Conservation (phyloP, 2,113 vertebrate species). For the Chiloscyllium plagiosum region DNA sequence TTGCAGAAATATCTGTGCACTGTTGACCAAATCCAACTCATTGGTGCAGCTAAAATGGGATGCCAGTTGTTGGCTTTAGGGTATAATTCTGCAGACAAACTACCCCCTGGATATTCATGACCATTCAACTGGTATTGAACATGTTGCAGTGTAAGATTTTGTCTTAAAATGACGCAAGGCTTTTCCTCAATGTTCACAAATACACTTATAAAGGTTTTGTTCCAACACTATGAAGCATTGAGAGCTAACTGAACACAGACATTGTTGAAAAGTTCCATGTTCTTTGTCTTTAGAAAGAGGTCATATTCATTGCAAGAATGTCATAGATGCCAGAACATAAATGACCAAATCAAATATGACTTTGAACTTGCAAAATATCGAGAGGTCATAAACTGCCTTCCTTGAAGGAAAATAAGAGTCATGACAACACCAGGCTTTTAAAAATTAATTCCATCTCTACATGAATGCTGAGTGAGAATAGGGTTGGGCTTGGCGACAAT, state of each 20-base stretch:
- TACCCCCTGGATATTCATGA: background rate
- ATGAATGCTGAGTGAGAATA: background rate
- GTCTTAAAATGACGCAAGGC: no score
- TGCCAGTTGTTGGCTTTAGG: background rate
- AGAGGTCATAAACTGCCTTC: background rate
- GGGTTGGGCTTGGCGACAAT: background rate
- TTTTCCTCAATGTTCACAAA: background rate
- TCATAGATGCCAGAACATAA: background rate
- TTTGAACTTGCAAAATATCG: conserved; percentile 1
- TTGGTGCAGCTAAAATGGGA: background rate
- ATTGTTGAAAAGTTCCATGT: background rate
- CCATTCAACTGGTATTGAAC: background rate
- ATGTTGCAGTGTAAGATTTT: background rate
- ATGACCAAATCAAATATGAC: background rate
- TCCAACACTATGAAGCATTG: background rate
- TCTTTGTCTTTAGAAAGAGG: background rate
- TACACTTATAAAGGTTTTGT: background rate
- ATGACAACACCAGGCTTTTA: background rate
- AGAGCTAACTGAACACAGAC: background rate
- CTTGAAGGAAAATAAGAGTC: background rate
- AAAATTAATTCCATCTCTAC: background rate
- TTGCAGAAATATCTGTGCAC: background rate
- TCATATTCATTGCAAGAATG: background rate
- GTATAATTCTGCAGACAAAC: background rate
- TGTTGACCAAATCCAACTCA: background rate